A percentile compares a stretch with the other conserved stretches of the same genome.
Conservation (phyloP, 2,888 invertebrate species). For the Phragmatobia fuliginosa region DNA sequence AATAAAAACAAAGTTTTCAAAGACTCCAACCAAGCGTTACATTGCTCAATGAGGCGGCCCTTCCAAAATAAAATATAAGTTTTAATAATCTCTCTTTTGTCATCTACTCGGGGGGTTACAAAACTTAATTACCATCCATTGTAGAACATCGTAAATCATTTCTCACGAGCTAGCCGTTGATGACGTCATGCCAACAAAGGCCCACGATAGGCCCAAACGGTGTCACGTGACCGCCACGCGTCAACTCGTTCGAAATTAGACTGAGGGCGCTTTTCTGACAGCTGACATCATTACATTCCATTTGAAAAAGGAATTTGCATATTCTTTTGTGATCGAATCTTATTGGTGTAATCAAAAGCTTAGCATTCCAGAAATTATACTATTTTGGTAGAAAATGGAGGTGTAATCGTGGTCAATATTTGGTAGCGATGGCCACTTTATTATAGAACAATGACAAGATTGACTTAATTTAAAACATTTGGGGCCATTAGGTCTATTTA, state of each 20-base stretch:
- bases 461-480: background rate
- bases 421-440: background rate
- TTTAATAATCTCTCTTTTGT: conserved; percentile 40
- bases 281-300: conserved; percentile 38
- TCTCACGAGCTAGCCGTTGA: conserved; percentile 47
- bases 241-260: conserved; percentile 50
- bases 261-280: conserved; percentile 39
- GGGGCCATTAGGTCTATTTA: background rate
- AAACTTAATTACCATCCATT: conserved; percentile 50
- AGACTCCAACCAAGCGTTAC: background rate
- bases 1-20: background rate
- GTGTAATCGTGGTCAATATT: background rate
- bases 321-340: conserved; percentile 34
- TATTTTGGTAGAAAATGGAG: background rate
- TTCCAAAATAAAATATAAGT: conserved; percentile 25
- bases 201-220: conserved; percentile 46
- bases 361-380: conserved; percentile 8
- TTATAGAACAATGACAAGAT: background rate
- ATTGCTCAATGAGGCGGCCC: conserved; percentile 22
- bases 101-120: conserved; percentile 38
- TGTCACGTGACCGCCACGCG: conserved; percentile 50
- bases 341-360: conserved; percentile 44
- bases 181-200: conserved; percentile 48
- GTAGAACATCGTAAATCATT: conserved; percentile 49
- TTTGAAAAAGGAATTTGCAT: conserved; percentile 48